Evolutionary conservation across 2,888 invertebrate species (phyloP).

Genomic region (Lamproptera curius): DNA sequence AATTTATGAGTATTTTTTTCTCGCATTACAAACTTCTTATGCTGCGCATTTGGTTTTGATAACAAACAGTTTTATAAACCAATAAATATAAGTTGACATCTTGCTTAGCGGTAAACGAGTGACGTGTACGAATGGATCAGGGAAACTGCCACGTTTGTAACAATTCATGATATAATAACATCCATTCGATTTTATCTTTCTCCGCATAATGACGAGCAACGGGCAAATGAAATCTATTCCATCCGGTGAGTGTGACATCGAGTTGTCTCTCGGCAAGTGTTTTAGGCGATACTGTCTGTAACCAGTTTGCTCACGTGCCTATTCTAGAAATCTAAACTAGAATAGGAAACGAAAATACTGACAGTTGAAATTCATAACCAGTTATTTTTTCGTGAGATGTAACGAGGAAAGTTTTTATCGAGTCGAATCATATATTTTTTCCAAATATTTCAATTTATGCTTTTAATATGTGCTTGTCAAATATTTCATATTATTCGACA

Average conservation of each 20-base stretch:
- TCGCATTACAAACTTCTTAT: no score
- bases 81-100: no score
- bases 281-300: conserved; percentile 27
- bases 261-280: conserved; percentile 16
- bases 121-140: neutral
- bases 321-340: conserved; percentile 40
- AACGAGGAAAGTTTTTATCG: neutral
- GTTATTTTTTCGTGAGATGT: conserved; percentile 1
- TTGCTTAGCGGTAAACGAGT: no score
- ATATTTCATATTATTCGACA: no score
- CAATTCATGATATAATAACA: conserved; percentile 2
- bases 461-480: no score
- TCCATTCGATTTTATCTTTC: conserved; percentile 11
- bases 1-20: no score
- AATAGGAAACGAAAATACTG: conserved; percentile 35
- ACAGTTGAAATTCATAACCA: conserved; percentile 28
- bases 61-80: no score
- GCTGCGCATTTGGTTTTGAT: no score
- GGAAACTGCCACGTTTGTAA: conserved; percentile 5
- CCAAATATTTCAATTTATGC: no score
- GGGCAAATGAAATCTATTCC: conserved; percentile 17
- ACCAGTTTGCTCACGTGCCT: conserved; percentile 36
- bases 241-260: conserved; percentile 13
- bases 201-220: neutral
- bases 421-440: no score